Evolutionary conservation across 2,113 vertebrate species (phyloP).

Genomic region (Zeus faber): DNA sequence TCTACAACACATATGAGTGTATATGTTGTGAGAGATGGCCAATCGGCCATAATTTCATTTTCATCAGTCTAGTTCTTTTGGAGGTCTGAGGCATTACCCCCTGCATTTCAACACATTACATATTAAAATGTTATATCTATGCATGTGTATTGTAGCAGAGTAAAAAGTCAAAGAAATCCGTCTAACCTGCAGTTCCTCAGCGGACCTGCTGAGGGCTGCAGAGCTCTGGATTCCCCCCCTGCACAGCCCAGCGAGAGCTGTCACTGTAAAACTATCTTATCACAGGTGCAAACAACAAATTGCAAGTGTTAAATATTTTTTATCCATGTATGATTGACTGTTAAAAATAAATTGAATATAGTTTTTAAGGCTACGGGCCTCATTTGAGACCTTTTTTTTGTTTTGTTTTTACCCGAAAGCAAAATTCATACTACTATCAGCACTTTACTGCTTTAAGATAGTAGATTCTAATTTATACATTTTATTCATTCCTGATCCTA

Average conservation of each 20-base stretch:
- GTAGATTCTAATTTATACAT: no score
- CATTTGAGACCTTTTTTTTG: no score
- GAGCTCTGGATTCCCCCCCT: constrained; percentile 42
- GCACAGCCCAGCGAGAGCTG: no score
- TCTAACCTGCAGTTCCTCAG: constrained; percentile 31
- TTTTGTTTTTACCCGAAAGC: no score
- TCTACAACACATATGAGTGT: constrained; percentile 28
- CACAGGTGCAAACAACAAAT: no score
- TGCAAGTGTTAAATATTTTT: no score
- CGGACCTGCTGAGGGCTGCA: constrained; percentile 60
- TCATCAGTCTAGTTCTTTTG: constrained; percentile 16
- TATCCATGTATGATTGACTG: no score
- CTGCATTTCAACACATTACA: constrained; percentile 30
- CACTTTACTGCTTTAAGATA: neutral
- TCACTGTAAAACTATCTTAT: no score
- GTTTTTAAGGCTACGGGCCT: no score
- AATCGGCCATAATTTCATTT: constrained; percentile 24
- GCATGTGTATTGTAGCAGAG: constrained; percentile 27
- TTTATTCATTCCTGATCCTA: no score
- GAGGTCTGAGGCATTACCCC: constrained; percentile 42
- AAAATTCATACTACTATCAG: no score
- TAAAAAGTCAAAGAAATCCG: constrained; percentile 33
- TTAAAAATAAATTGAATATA: no score
- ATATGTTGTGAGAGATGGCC: constrained; percentile 17
- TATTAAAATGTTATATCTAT: constrained; percentile 15